phyloP scores from a whole-genome alignment of 2,888 invertebrate species.

The Scelioninae gen. 1 region DNA sequence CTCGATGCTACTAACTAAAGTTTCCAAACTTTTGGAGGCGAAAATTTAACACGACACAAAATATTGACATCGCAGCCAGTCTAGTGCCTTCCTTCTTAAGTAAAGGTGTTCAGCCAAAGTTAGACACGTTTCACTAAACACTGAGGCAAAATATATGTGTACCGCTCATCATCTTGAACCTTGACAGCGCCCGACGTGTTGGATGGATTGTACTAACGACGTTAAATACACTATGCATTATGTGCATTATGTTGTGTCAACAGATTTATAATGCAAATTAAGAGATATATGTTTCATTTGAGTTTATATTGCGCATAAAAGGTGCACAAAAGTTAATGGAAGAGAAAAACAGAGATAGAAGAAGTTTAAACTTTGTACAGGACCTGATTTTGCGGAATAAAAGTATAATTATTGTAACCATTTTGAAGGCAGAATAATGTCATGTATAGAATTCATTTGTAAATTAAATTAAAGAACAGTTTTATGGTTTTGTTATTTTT shows the following conservation, averaged over 20 bases:
- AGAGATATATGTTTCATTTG: constrained; percentile 40
- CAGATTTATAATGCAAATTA: constrained; percentile 61
- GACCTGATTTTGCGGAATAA: no score
- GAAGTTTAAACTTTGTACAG: no score
- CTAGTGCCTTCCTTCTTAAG: constrained; percentile 40
- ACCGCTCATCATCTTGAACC: constrained; percentile 52
- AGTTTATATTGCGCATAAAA: constrained; percentile 6
- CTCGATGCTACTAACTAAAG: constrained; percentile 28
- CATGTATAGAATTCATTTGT: no score
- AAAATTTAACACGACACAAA: constrained; percentile 60
- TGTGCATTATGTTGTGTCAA: constrained; percentile 60
- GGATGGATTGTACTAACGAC: constrained; percentile 58
- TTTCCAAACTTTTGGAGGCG: constrained; percentile 40
- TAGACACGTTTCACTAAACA: constrained; percentile 65
- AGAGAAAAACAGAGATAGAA: background rate
- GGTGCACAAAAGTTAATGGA: background rate
- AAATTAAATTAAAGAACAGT: no score
- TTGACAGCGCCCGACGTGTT: constrained; percentile 53
- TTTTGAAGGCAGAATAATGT: no score
- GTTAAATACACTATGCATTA: constrained; percentile 62
- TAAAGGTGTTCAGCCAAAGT: constrained; percentile 58
- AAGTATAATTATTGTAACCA: no score
- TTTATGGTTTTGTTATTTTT: no score
- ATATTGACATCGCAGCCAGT: constrained; percentile 59
- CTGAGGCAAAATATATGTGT: constrained; percentile 46